A percentile compares a stretch with the other conserved stretches of the same genome.
Conservation (phyloP, 2,888 invertebrate genomes). For the Drosophila pseudotakahashii region DNA sequence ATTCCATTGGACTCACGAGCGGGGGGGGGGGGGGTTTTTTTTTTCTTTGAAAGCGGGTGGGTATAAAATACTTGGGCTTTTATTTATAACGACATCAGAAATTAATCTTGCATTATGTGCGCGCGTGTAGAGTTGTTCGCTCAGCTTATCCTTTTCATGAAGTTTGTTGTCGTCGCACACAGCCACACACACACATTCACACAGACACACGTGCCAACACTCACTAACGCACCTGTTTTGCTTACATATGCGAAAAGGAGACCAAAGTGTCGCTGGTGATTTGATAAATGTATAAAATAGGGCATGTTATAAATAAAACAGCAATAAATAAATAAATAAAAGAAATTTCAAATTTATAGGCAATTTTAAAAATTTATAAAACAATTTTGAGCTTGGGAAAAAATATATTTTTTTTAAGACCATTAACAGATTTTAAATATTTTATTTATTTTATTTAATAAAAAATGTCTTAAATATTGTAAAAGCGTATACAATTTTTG, state of each 20-base stretch:
- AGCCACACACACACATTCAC: slow-evolving; percentile 27
- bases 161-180: slow-evolving; percentile 56
- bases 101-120: slow-evolving; percentile 77
- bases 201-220: slow-evolving; percentile 40
- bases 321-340: no score
- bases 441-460: no score
- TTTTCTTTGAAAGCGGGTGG: slow-evolving; percentile 12
- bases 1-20: not conserved
- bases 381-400: no score
- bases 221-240: slow-evolving; percentile 30
- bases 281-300: fast-evolving
- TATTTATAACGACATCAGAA: slow-evolving; percentile 78
- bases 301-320: no score
- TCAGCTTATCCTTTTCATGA: slow-evolving; percentile 71
- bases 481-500: not conserved
- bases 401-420: no score
- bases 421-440: no score
- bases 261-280: slow-evolving; percentile 33
- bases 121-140: slow-evolving; percentile 51
- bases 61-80: slow-evolving; percentile 70
- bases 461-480: no score
- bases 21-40: no score
- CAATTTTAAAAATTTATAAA: no score
- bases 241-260: slow-evolving; percentile 30
- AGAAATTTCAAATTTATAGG: no score